Evolutionary conservation across 2,797 vertebrate species (phyloP), one percentile per base, ranked within the genome.

Genomic region (Myotis planiceps): DNA sequence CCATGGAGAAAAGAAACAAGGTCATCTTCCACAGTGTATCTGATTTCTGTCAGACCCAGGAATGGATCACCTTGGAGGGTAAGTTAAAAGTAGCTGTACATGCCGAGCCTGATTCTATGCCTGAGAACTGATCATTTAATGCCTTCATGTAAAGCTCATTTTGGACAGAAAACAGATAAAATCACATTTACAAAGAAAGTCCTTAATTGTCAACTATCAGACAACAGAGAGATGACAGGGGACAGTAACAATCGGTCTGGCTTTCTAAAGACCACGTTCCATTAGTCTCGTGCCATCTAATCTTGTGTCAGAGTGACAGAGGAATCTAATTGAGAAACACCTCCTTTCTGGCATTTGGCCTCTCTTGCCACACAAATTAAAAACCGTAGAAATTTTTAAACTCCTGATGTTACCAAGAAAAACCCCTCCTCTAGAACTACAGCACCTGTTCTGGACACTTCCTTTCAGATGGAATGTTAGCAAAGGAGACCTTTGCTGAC

Each of bases 171-270:
- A 58, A 79, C 39, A 72, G 55, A 96, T 81, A 81, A 88, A 78
- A 86, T 90, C 83, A 23, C 49, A 76, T 47, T 92, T 49, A 85
- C 7, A n/a, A 78, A 81, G n/a, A 58, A 89, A 47, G 25, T 90
- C 86, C 90, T 84, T 51, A 72, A 78, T 29, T 89, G 89, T 96
- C 37, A 96, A 55, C 42, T 76, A 63, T 80, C 74, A 96, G 84
- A 87, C 49, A 66, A 72, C 27, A 90, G 12, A 81, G 47, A 94
- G 60, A 88, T 23, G 78, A 66, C 16, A 82, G 66, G 49, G 12
- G 23, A 53, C 2, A 63, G 60, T 68, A 72, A 91, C 58, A 69
- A 81, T 72, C 1, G 0, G 27, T 49, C 45, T 66, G 90, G 84
- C 39, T 90, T 96, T 82, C 95, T 75, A 60, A 92, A 88, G 29